phyloP scores from a whole-genome alignment of 2,113 vertebrate species.

The Gambusia affinis region DNA sequence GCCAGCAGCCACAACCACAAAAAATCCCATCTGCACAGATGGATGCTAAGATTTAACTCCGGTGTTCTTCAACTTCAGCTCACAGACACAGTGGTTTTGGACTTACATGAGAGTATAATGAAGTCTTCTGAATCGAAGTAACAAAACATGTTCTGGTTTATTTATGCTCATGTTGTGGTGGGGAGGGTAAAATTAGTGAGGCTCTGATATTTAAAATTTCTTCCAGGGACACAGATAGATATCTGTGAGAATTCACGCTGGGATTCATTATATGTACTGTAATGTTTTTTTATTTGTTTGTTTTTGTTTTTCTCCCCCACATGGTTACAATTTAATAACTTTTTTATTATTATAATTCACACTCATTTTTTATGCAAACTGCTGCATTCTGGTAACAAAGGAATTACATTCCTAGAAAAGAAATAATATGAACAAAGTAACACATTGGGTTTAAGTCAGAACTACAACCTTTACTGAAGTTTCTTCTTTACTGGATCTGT shows the following conservation, averaged over 20 bases:
- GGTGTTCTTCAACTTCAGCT: neutral
- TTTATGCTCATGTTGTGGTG: slow-evolving; percentile 53
- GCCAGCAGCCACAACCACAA: slow-evolving; percentile 53
- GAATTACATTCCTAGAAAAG: neutral
- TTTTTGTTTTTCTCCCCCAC: neutral
- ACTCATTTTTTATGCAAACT: slow-evolving; percentile 4
- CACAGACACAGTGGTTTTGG: slow-evolving; percentile 21
- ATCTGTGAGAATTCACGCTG: slow-evolving; percentile 3
- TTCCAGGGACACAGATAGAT: slow-evolving; percentile 26
- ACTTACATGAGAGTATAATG: slow-evolving; percentile 18
- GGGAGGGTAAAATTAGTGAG: slow-evolving; percentile 26
- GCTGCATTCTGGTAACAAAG: neutral
- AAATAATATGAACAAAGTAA: neutral
- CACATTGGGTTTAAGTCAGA: slow-evolving; percentile 8
- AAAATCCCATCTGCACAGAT: slow-evolving; percentile 51
- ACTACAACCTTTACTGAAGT: slow-evolving; percentile 18
- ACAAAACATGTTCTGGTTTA: slow-evolving; percentile 42
- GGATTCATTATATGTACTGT: slow-evolving; percentile 19
- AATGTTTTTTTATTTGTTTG: neutral
- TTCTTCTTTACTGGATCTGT: slow-evolving; percentile 20
- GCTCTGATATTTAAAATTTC: slow-evolving; percentile 20
- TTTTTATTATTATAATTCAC: slow-evolving; percentile 18
- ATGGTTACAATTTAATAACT: slow-evolving; percentile 26
- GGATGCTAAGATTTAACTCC: slow-evolving; percentile 2
- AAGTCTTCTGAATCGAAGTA: slow-evolving; percentile 40